Percentiles rank a stretch among this genome's conserved stretches.
Evolutionary conservation across 2,888 invertebrate species (phyloP).

Genomic region (Cosmorhoe ocellata): DNA sequence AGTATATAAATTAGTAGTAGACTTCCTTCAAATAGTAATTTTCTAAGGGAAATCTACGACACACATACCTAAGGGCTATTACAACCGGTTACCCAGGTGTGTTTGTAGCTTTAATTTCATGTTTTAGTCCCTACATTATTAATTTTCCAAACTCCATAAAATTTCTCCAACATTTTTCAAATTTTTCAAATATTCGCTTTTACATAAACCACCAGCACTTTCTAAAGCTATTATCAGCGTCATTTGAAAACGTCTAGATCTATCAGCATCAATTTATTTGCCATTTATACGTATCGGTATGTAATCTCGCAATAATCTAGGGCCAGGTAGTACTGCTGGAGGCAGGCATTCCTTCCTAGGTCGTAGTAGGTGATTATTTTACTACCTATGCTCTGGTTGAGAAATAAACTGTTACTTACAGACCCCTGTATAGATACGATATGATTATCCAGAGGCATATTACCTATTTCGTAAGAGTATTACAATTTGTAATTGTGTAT

Average conservation of each 20-base stretch:
- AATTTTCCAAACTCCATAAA: no score
- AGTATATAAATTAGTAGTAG: no score
- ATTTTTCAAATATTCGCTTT: no score
- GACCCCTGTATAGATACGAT: slow-evolving; percentile 2
- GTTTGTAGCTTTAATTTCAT: neutral
- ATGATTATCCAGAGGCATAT: slow-evolving; percentile 5
- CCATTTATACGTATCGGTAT: slow-evolving; percentile 31
- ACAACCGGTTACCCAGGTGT: neutral
- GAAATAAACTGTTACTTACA: slow-evolving; percentile 18
- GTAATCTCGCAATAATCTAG: slow-evolving; percentile 32
- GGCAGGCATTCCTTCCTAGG: slow-evolving; percentile 47
- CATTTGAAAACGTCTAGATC: slow-evolving; percentile 12
- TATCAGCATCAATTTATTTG: slow-evolving; percentile 31
- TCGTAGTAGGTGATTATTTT: slow-evolving; percentile 48
- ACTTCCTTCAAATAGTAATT: neutral
- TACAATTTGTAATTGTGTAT: neutral
- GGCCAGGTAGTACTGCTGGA: slow-evolving; percentile 34
- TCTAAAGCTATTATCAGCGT: neutral
- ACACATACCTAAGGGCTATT: slow-evolving; percentile 13
- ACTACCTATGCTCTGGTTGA: slow-evolving; percentile 29
- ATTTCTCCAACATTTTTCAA: no score
- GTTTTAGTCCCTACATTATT: no score
- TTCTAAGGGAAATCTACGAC: slow-evolving; percentile 8
- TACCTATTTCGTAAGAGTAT: slow-evolving; percentile 7
- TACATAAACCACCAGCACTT: neutral